Evolutionary conservation across 1,140 invertebrate genomes (phyloP).

Genomic region (Armadillidium nasatum): DNA sequence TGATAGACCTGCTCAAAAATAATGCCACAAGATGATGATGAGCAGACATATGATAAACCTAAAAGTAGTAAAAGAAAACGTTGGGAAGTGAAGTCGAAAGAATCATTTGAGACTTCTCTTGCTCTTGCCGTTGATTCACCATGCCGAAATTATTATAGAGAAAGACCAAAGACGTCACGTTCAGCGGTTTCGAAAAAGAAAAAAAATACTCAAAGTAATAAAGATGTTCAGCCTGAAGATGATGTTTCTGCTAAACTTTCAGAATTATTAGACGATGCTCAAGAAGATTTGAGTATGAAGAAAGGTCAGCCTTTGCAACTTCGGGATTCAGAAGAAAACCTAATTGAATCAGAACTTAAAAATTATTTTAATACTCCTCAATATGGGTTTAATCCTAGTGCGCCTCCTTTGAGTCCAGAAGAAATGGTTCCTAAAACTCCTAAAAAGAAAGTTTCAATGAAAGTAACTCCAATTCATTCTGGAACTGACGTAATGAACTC

Average conservation of each 20-base stretch:
- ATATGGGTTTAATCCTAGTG: neutral
- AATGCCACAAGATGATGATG: neutral
- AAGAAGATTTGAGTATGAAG: neutral
- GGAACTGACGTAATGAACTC: neutral
- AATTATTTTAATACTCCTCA: neutral
- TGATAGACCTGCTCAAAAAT: no score
- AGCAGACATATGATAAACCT: neutral
- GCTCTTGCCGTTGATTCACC: constrained; percentile 21
- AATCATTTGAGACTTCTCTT: constrained; percentile 26
- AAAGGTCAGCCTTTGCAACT: neutral
- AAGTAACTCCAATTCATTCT: neutral
- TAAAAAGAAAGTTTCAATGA: neutral
- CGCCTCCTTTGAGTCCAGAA: neutral
- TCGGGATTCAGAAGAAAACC: neutral
- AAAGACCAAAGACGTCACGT: neutral
- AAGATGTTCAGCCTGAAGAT: neutral
- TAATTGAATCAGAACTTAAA: constrained; percentile 3
- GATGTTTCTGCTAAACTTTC: neutral
- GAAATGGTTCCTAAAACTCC: neutral
- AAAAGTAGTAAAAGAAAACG: constrained; percentile 20
- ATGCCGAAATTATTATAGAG: neutral
- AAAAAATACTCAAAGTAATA: neutral
- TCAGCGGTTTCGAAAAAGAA: neutral
- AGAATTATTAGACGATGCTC: neutral
- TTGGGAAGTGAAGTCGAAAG: constrained; percentile 26